Percentiles rank a stretch among this genome's conserved stretches.
Conservation (phyloP, 2,888 invertebrate species). For the Lasioglossum lativentre region DNA sequence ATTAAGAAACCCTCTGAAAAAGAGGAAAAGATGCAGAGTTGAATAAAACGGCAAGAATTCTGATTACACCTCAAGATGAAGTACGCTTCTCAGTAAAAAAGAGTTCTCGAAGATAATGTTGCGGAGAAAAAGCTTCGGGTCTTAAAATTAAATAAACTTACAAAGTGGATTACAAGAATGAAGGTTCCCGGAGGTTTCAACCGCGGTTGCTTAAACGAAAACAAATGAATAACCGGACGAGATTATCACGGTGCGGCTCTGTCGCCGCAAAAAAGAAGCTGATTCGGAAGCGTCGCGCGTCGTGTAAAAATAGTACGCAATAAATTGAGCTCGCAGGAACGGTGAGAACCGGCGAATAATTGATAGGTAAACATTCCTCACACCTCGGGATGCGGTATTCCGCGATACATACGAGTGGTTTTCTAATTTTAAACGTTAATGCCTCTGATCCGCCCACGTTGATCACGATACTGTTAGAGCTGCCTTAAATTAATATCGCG, state of each 20-base stretch:
- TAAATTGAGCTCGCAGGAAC: neutral
- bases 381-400: neutral
- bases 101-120: neutral
- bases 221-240: neutral
- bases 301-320: conserved; percentile 1
- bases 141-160: neutral
- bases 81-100: neutral
- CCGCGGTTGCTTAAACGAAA: neutral
- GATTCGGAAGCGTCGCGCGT: neutral
- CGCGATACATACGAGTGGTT: conserved; percentile 46
- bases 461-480: conserved; percentile 29
- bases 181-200: neutral
- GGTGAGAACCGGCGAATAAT: conserved; percentile 33
- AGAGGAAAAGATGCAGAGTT: neutral
- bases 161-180: neutral
- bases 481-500: conserved; percentile 25
- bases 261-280: neutral
- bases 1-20: neutral
- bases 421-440: conserved; percentile 66
- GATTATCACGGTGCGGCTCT: neutral
- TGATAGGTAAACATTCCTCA: conserved; percentile 37
- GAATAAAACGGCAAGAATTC: neutral
- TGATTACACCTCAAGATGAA: neutral
- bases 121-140: no score
- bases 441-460: conserved; percentile 26